Conservation (phyloP, 2,888 invertebrate genomes). For the Spodoptera littoralis region DNA sequence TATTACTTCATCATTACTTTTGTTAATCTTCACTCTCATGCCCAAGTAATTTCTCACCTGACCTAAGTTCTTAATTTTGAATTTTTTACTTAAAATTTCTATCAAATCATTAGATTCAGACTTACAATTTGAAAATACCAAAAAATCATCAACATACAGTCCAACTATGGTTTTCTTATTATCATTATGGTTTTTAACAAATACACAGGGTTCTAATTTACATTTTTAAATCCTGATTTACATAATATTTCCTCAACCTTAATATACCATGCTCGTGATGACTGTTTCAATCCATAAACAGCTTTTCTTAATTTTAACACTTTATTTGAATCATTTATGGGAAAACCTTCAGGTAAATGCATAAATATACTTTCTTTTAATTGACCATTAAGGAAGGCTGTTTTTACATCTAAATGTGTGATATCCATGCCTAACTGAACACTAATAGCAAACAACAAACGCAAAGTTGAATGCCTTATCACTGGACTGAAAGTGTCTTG, state of each 20-base stretch:
- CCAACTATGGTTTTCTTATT: slow-evolving; percentile 35
- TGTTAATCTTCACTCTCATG: slow-evolving; percentile 29
- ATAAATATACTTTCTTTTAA: too few relatives aligned
- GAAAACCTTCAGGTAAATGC: too few relatives aligned
- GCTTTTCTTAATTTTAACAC: slow-evolving; percentile 5
- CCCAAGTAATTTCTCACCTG: slow-evolving; percentile 37
- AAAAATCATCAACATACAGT: slow-evolving; percentile 56
- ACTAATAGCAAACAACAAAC: slow-evolving; percentile 8
- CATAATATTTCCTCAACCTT: background rate
- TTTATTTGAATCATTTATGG: too few relatives aligned
- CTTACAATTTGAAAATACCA: slow-evolving; percentile 31
- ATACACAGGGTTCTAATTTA: slow-evolving; percentile 26
- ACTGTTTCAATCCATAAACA: slow-evolving; percentile 3
- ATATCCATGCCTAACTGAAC: background rate
- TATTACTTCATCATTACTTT: slow-evolving; percentile 17
- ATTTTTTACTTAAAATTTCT: slow-evolving; percentile 1
- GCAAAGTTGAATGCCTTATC: slow-evolving; percentile 2
- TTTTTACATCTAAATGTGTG: too few relatives aligned
- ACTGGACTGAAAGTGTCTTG: slow-evolving; percentile 15
- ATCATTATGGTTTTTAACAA: slow-evolving; percentile 33
- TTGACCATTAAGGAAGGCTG: too few relatives aligned
- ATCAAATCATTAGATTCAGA: slow-evolving; percentile 8
- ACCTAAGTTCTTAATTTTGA: slow-evolving; percentile 34
- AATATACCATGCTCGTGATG: background rate
- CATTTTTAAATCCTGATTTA: background rate